phyloP scores from a whole-genome alignment of 2,797 vertebrate species.

The Scyliorhinus canicula region DNA sequence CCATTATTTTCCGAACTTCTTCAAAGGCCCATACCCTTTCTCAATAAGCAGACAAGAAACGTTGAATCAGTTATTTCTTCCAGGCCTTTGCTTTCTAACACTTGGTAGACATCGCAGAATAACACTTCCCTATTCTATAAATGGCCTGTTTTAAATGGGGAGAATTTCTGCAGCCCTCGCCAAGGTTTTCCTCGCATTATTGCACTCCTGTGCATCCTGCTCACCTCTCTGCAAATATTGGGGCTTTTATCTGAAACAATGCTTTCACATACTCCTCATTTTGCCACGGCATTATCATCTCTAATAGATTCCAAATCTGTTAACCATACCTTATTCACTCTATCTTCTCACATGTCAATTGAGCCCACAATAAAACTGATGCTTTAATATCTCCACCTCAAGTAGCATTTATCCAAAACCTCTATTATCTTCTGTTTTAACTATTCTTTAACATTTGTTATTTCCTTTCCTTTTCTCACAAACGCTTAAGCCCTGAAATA shows the following conservation, averaged over 20 bases:
- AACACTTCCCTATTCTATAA: background rate
- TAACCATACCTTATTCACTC: background rate
- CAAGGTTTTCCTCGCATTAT: background rate
- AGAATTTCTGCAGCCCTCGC: background rate
- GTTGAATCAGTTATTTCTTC: background rate
- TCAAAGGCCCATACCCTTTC: background rate
- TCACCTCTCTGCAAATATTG: background rate
- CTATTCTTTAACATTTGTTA: background rate
- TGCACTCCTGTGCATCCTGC: background rate
- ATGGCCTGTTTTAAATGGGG: background rate
- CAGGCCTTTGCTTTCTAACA: background rate
- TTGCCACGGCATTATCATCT: background rate
- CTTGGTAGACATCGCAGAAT: background rate
- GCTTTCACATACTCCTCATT: background rate
- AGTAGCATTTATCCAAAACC: background rate
- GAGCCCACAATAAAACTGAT: background rate
- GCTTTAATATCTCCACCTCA: background rate
- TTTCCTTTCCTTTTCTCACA: background rate
- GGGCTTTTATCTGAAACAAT: background rate
- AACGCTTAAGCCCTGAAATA: background rate
- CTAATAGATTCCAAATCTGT: background rate
- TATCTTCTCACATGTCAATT: background rate
- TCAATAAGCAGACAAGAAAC: background rate
- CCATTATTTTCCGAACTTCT: background rate
- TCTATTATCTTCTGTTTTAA: background rate